Percentiles rank a stretch among this genome's conserved stretches.
These are phyloP conservation scores for Perca flavescens DNA, from an alignment of 2,113 vertebrate species.

Conservation along the genomic window DNA sequence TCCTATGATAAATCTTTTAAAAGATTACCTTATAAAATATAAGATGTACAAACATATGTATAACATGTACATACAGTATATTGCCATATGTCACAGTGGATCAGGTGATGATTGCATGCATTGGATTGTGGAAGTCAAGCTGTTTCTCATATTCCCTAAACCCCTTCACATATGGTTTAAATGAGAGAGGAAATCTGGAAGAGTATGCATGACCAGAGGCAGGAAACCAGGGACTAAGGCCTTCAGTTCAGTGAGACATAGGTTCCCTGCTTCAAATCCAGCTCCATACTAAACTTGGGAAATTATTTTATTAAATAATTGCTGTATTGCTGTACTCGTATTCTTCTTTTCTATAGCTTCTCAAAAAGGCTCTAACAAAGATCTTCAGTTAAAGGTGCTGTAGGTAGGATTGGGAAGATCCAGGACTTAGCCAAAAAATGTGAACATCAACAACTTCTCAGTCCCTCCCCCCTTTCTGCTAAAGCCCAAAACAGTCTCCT, in stretches of 20 bases:
- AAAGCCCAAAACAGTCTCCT: no score
- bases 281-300: not conserved
- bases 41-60: not conserved
- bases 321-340: no score
- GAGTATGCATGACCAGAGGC: not conserved
- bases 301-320: not conserved
- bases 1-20: not conserved
- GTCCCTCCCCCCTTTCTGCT: no score
- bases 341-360: not conserved
- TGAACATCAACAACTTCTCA: no score
- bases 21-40: not conserved
- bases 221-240: not conserved
- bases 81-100: conserved; percentile 24
- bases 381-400: no score
- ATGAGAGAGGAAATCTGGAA: conserved; percentile 36
- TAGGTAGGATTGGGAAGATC: no score
- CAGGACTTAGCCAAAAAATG: no score
- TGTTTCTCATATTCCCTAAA: conserved; percentile 42
- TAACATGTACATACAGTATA: not conserved
- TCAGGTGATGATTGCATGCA: conserved; percentile 19
- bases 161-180: conserved; percentile 63
- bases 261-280: not conserved
- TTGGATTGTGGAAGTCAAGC: conserved; percentile 29
- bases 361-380: not conserved
- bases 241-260: not conserved